Conservation (phyloP, 2,888 invertebrate genomes). For the Agrenia bidenticulata region DNA sequence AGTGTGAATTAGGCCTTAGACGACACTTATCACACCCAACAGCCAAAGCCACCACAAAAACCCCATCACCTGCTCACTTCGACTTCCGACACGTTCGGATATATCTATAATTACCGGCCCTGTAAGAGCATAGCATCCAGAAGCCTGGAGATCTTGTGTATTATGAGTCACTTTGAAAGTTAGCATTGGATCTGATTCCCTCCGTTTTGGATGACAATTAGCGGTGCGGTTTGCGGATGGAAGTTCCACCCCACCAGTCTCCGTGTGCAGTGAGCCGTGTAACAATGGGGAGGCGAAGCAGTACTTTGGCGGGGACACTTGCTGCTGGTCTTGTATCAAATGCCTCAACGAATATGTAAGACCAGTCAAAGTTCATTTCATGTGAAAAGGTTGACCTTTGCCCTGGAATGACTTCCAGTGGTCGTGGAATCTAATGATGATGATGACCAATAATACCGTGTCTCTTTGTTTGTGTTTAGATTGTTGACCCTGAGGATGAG, state of each 20-base stretch:
- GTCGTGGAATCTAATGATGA: neutral
- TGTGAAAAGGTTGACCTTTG: neutral
- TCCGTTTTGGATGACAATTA: too few relatives aligned
- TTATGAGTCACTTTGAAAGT: too few relatives aligned
- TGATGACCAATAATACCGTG: neutral
- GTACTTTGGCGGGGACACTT: conserved; percentile 88
- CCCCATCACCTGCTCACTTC: too few relatives aligned
- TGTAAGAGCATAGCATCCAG: too few relatives aligned
- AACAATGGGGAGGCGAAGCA: conserved; percentile 85
- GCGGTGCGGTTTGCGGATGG: conserved; percentile 82
- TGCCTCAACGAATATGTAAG: conserved; percentile 62
- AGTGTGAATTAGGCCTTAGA: too few relatives aligned
- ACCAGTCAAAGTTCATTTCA: neutral
- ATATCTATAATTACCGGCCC: too few relatives aligned
- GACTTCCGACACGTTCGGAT: too few relatives aligned
- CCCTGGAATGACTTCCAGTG: neutral
- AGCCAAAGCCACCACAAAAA: too few relatives aligned
- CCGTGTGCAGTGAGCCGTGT: conserved; percentile 80
- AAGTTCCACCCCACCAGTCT: conserved; percentile 76
- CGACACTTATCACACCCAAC: too few relatives aligned
- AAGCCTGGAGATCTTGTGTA: too few relatives aligned
- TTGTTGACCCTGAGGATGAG: conserved; percentile 75
- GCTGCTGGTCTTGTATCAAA: conserved; percentile 92
- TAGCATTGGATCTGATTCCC: too few relatives aligned
- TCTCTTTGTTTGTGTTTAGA: conserved; percentile 62